Evolutionary conservation across 2,888 invertebrate genomes (phyloP).

Genomic region (Chrysolina americana): DNA sequence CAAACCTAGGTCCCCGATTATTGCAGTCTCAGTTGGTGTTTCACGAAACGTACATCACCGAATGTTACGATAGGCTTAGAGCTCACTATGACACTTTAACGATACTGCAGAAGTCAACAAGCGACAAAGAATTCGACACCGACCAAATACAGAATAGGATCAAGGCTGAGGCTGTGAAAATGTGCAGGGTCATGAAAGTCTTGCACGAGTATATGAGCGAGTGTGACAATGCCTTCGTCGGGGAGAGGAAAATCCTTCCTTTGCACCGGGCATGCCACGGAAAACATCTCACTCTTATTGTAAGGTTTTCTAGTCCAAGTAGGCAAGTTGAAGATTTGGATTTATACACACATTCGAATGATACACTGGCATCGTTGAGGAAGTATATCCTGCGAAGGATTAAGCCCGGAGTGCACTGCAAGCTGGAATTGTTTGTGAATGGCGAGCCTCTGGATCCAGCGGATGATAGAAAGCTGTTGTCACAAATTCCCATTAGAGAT

Average conservation of each 20-base stretch:
- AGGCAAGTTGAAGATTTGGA: conserved; percentile 93
- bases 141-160: conserved; percentile 71
- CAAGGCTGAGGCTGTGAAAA: conserved; percentile 82
- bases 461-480: conserved; percentile 90
- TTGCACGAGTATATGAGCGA: conserved; percentile 95
- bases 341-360: conserved; percentile 93
- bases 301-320: conserved; percentile 86
- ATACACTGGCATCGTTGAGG: conserved; percentile 90
- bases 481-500: conserved; percentile 88
- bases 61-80: conserved; percentile 91
- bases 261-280: conserved; percentile 92
- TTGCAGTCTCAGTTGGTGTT: conserved; percentile 85
- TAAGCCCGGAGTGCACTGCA: conserved; percentile 80
- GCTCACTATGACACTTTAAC: conserved; percentile 89
- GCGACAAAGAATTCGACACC: conserved; percentile 69
- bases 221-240: conserved; percentile 90
- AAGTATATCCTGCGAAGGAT: conserved; percentile 81
- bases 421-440: conserved; percentile 91
- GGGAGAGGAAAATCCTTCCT: conserved; percentile 91
- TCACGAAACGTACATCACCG: conserved; percentile 92
- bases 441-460: conserved; percentile 89
- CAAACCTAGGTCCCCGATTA: conserved; percentile 91
- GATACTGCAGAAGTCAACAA: conserved; percentile 72
- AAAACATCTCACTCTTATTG: conserved; percentile 88
- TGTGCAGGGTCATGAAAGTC: conserved; percentile 95